phyloP scores from a whole-genome alignment of 2,797 vertebrate genomes.

The Gila robusta region DNA sequence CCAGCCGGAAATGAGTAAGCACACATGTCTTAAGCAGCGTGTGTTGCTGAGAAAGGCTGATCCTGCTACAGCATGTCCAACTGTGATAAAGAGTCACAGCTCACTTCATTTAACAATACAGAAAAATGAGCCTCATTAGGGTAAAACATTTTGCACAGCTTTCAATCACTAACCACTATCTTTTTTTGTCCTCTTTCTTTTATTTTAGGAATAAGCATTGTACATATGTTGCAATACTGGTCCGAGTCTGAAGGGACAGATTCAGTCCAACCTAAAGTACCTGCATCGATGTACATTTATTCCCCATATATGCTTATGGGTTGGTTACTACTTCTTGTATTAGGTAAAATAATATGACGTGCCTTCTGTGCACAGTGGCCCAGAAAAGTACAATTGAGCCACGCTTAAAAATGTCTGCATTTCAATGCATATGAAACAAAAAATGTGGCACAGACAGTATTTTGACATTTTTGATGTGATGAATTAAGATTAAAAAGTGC shows the following conservation, averaged over 20 bases:
- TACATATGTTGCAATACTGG: conserved; percentile 82
- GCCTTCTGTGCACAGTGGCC: background rate
- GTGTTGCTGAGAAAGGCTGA: background rate
- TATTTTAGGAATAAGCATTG: conserved; percentile 83
- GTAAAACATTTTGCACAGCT: background rate
- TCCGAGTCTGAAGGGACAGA: conserved; percentile 75
- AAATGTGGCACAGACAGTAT: background rate
- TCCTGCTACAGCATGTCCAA: conserved; percentile 21
- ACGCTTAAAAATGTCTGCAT: background rate
- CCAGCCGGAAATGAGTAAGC: conserved; percentile 64
- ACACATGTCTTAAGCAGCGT: conserved; percentile 53
- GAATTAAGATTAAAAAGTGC: background rate
- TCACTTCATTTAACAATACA: background rate
- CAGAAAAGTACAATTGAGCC: background rate
- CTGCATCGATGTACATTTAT: conserved; percentile 70
- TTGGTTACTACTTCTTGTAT: conserved; percentile 82
- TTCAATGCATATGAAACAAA: background rate
- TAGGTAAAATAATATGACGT: conserved; percentile 80
- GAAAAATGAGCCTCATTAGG: background rate
- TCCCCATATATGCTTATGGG: conserved; percentile 79
- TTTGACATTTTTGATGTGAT: too few relatives aligned
- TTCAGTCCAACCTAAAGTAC: conserved; percentile 71
- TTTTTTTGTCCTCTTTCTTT: conserved; percentile 48
- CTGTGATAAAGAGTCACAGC: background rate
- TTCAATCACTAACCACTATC: background rate